Percentiles rank a stretch among this genome's conserved stretches.
phyloP scores from a whole-genome alignment of 2,113 vertebrate species.

The Strix uralensis region DNA sequence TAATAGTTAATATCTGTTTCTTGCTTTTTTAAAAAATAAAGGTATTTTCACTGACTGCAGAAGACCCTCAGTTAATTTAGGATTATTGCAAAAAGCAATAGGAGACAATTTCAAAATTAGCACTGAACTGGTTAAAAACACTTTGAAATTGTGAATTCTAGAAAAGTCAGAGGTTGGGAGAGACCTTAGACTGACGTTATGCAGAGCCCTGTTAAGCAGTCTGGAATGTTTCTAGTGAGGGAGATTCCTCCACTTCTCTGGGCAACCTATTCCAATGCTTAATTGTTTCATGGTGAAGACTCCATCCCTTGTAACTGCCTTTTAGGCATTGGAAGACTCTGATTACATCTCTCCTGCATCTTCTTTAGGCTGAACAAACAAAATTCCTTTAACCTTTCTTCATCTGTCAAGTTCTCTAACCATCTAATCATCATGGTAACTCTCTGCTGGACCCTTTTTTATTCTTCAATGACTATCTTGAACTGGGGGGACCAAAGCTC shows the following conservation, averaged over 20 bases:
- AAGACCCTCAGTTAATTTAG: background rate
- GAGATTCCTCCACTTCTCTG: background rate
- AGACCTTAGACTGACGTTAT: background rate
- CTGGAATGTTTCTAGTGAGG: background rate
- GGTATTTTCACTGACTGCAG: background rate
- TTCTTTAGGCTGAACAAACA: background rate
- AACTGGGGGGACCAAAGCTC: background rate
- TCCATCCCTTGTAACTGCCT: background rate
- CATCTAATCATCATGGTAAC: background rate
- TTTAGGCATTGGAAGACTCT: no score
- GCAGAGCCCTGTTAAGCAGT: background rate
- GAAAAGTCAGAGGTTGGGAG: background rate
- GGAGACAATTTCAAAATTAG: background rate
- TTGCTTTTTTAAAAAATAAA: background rate
- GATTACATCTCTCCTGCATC: background rate
- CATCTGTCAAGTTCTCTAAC: background rate
- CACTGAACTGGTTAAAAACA: background rate
- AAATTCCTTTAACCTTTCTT: background rate
- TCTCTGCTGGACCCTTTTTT: background rate
- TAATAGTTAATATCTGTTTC: background rate
- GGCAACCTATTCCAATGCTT: background rate
- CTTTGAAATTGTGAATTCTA: background rate
- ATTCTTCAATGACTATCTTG: background rate
- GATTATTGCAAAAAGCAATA: background rate
- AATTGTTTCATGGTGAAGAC: background rate